Evolutionary conservation across 2,113 vertebrate species (phyloP).

Genomic region (Microtus richardsoni): DNA sequence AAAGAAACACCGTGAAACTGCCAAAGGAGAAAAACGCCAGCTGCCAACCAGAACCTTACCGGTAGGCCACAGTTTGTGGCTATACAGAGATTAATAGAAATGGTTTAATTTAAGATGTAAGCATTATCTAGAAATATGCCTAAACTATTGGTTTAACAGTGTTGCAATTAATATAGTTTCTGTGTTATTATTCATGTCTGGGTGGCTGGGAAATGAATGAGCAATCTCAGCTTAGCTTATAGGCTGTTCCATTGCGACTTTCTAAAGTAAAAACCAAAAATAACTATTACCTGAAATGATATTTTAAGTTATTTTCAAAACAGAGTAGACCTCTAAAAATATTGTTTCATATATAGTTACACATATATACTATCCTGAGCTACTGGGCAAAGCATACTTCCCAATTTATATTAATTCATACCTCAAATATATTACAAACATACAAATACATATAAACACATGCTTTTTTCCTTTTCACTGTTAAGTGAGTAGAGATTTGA

Average conservation of each 20-base stretch:
- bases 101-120: too few relatives aligned
- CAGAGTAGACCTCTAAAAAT: background rate
- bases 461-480: background rate
- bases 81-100: too few relatives aligned
- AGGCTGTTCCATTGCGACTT: background rate
- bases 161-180: too few relatives aligned
- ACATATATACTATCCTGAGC: background rate
- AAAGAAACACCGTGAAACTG: too few relatives aligned
- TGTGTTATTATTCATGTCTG: too few relatives aligned
- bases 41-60: too few relatives aligned
- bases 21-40: too few relatives aligned
- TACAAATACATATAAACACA: background rate
- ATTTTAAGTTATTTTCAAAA: constrained; percentile 32
- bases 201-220: too few relatives aligned
- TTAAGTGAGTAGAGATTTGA: background rate
- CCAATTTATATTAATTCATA: background rate
- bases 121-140: too few relatives aligned
- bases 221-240: too few relatives aligned
- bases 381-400: background rate
- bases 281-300: background rate
- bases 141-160: too few relatives aligned
- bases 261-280: background rate
- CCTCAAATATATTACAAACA: background rate
- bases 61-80: too few relatives aligned
- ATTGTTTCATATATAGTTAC: background rate